A percentile compares a stretch with the other conserved stretches of the same genome.
phyloP scores from a whole-genome alignment of 1,140 invertebrate species.

The Lordiphosa clarofinis region DNA sequence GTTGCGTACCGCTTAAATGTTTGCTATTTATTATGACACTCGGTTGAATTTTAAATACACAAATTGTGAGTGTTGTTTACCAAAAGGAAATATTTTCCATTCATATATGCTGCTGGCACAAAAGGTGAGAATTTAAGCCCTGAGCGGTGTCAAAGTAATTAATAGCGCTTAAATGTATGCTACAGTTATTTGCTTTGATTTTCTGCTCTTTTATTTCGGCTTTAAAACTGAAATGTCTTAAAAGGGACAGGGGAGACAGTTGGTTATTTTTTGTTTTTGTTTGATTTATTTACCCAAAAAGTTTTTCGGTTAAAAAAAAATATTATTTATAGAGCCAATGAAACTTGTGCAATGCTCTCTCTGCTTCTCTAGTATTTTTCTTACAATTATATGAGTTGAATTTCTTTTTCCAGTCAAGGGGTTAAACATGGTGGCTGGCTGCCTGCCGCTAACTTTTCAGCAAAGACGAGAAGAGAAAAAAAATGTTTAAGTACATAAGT shows the following conservation, averaged over 20 bases:
- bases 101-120: too few relatives aligned
- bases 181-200: not conserved
- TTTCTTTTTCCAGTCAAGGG: constrained; percentile 11
- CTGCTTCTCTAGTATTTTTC: constrained; percentile 1
- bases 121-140: too few relatives aligned
- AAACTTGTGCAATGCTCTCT: not conserved
- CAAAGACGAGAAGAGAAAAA: not conserved
- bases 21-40: constrained; percentile 14
- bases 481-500: constrained; percentile 16
- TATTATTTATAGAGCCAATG: not conserved
- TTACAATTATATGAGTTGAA: constrained; percentile 8
- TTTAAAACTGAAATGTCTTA: not conserved
- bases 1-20: constrained; percentile 9
- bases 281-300: too few relatives aligned
- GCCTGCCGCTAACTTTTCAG: not conserved
- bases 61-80: not conserved
- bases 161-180: constrained; percentile 9
- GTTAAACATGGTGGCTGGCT: not conserved
- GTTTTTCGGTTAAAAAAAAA: not conserved
- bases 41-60: constrained; percentile 14
- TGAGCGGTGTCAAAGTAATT: too few relatives aligned
- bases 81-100: too few relatives aligned
- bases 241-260: too few relatives aligned
- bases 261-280: too few relatives aligned
- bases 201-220: not conserved